Evolutionary conservation across 2,888 invertebrate species (phyloP).

Genomic region (Eueremaeus valkanovi): DNA sequence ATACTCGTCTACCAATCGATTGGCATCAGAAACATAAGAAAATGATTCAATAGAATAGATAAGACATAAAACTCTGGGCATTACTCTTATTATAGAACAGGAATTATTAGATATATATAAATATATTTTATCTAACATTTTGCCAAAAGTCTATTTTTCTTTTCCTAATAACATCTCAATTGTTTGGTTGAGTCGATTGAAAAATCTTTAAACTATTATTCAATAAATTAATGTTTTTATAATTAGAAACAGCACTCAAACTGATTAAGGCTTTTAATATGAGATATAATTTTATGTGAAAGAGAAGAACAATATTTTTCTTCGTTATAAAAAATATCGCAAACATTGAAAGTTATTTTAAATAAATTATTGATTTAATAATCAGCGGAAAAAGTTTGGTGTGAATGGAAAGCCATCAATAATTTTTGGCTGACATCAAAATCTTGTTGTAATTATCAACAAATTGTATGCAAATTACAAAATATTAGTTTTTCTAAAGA

Average conservation of each 20-base stretch:
- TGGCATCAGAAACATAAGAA: not conserved
- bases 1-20: not conserved
- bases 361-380: slow-evolving; percentile 3
- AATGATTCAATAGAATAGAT: slow-evolving; percentile 18
- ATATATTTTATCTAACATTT: not conserved
- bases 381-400: not conserved
- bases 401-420: slow-evolving; percentile 3
- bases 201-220: not conserved
- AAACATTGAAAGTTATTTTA: no score
- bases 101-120: not conserved
- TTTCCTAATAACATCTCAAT: no score
- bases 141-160: not conserved
- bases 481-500: no score
- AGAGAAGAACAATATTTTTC: no score
- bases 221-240: no score
- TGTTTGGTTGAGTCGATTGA: not conserved
- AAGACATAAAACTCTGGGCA: not conserved
- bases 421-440: not conserved
- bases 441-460: not conserved
- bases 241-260: no score
- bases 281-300: no score
- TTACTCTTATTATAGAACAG: not conserved
- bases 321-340: no score
- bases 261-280: not conserved
- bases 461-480: not conserved